phyloP scores from a whole-genome alignment of 2,113 vertebrate genomes.

The Corydoras sp. region DNA sequence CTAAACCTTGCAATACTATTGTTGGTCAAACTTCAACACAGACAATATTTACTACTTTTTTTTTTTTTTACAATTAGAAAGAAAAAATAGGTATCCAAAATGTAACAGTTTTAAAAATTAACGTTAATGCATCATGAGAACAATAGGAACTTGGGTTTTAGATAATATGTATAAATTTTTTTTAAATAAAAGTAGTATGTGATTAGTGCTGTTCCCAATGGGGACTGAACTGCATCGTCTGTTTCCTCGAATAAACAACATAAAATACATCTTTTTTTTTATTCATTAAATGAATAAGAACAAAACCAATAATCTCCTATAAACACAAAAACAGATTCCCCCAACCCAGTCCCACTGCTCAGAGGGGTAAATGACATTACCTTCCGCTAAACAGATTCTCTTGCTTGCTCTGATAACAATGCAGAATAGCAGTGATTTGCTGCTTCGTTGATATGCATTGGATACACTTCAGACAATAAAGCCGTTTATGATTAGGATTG shows the following conservation, averaged over 20 bases:
- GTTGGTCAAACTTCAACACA: too few relatives aligned
- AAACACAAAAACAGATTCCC: constrained; percentile 41
- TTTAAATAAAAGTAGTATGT: too few relatives aligned
- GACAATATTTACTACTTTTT: too few relatives aligned
- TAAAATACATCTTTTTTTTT: constrained; percentile 1
- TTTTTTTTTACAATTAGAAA: too few relatives aligned
- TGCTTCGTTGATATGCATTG: constrained; percentile 40
- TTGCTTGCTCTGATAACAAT: constrained; percentile 26
- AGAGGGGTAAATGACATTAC: constrained; percentile 44
- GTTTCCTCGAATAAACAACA: not conserved
- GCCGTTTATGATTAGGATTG: constrained; percentile 57
- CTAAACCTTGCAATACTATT: too few relatives aligned
- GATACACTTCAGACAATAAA: constrained; percentile 47
- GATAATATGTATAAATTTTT: too few relatives aligned
- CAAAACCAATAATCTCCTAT: constrained; percentile 29
- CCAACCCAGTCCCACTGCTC: constrained; percentile 36
- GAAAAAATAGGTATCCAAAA: too few relatives aligned
- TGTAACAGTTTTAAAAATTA: too few relatives aligned
- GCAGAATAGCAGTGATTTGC: constrained; percentile 31
- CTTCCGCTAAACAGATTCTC: constrained; percentile 34
- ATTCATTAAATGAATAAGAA: constrained; percentile 18
- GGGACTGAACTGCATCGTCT: not conserved
- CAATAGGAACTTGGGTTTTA: too few relatives aligned
- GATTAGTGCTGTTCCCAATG: too few relatives aligned
- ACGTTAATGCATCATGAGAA: too few relatives aligned